Evolutionary conservation across 1,140 invertebrate genomes (phyloP), one percentile per base, ranked within the genome.

Genomic region (Anastrepha ludens): DNA sequence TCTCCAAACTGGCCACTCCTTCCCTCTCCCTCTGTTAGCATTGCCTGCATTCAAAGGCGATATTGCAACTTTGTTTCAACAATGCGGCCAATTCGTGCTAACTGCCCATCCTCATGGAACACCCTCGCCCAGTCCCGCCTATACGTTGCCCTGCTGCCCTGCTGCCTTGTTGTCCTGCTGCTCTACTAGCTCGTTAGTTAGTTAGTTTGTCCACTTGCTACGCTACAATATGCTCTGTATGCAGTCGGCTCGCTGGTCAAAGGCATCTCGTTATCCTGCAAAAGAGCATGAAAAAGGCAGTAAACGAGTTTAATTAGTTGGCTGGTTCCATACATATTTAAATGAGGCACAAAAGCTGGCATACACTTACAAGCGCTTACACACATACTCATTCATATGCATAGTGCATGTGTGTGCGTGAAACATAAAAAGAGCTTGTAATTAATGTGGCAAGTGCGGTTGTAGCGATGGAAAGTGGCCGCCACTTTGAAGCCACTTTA

Each of bases 361-460:
- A 55, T 13, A n/a, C 60, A 8, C 9, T 13, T 17, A 62, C 60
- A 62, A 5, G 15, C 60, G 15, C 60, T 13, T 17, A 62, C 60
- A 62, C 2, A 62, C 60, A 17, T 2, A 15, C 50, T 6, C 50
- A 2, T 8, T 55, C 50, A 55, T 55, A 55, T 55, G 50, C 11
- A 11, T 55, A 11, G 39, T 17, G 29, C 29, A 15, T 44, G 47
- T 50, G 70, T 20, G 47, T 11, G 74, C 9, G 47, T 81, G 13
- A 17, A 50, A 81, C 74, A 81, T 55, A 55, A 20, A 81, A 81
- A 81, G 74, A 3, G 47, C 47, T 81, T 55, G n/a, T 81, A 81
- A 81, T 81, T 81, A 81, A 81, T 81, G 74, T 81, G 74, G 74
- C 74, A 55, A 81, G 47, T 81, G 74, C 20, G 74, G 74, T 81